These are phyloP conservation scores for Cebus imitator DNA, from an alignment of 2,113 vertebrate genomes.

Conservation along the genomic window DNA sequence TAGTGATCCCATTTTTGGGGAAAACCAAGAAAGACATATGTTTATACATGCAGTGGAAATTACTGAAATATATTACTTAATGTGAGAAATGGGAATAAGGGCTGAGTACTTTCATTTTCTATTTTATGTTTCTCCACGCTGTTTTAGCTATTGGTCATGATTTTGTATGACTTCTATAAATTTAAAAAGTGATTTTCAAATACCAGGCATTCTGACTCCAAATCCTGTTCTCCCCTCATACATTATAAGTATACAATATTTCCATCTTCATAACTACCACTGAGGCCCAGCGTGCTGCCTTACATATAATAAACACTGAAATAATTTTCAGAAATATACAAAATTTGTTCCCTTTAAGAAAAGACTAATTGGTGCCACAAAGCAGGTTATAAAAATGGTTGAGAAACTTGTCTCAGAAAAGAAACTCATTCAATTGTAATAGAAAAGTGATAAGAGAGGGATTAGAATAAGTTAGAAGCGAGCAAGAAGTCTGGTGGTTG, in stretches of 20 bases:
- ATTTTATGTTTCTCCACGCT: constrained; percentile 12
- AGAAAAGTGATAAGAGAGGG: constrained; percentile 59
- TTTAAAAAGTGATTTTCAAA: constrained; percentile 42
- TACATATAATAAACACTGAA: neutral
- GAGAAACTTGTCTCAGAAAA: constrained; percentile 53
- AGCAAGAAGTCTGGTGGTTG: constrained; percentile 55
- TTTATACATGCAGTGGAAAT: neutral
- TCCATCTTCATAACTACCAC: neutral
- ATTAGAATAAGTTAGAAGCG: constrained; percentile 59
- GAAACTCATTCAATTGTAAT: constrained; percentile 52
- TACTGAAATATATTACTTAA: neutral
- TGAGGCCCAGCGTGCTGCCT: neutral
- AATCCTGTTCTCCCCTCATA: neutral
- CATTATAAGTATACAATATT: neutral
- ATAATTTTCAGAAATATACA: constrained; percentile 25
- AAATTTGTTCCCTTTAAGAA: constrained; percentile 38
- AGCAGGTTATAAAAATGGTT: constrained; percentile 37
- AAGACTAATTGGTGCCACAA: constrained; percentile 37
- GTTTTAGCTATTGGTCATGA: neutral
- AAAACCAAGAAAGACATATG: neutral
- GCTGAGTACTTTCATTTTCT: constrained; percentile 37
- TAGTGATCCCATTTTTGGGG: neutral
- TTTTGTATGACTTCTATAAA: constrained; percentile 2
- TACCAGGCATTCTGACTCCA: neutral
- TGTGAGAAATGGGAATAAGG: constrained; percentile 17